A percentile compares a stretch with the other conserved stretches of the same genome.
Evolutionary conservation across 2,888 invertebrate genomes (phyloP).

Genomic region (Agonopterix arenella): DNA sequence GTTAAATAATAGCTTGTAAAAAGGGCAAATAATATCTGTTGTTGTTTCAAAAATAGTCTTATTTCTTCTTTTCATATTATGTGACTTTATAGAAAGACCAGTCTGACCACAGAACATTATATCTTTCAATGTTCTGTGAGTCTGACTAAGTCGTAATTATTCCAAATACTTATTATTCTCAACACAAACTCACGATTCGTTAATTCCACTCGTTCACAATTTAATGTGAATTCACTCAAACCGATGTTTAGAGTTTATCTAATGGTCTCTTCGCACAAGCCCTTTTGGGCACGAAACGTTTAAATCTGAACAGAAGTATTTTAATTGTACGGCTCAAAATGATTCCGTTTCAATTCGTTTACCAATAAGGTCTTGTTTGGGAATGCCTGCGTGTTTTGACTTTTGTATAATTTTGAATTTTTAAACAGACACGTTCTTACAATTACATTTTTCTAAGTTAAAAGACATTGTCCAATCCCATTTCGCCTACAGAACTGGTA

Average conservation of each 20-base stretch:
- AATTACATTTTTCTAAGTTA: no score
- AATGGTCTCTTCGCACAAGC: constrained; percentile 9
- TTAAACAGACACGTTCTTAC: no score
- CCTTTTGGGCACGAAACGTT: constrained; percentile 21
- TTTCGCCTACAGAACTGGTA: no score
- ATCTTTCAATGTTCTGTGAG: no score
- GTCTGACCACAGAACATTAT: no score
- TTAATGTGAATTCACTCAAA: constrained; percentile 13
- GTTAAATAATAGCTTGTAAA: no score
- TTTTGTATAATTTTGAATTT: no score
- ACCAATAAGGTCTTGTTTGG: constrained; percentile 4
- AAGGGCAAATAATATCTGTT: no score
- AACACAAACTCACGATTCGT: not conserved
- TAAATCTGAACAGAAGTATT: constrained; percentile 20
- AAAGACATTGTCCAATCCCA: no score
- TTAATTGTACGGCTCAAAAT: constrained; percentile 17
- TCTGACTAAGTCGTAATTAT: no score
- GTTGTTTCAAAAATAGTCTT: not conserved
- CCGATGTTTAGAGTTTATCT: not conserved
- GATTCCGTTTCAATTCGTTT: constrained; percentile 17
- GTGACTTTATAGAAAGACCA: not conserved
- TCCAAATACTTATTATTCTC: no score
- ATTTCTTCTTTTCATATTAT: not conserved
- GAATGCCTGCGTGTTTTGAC: not conserved
- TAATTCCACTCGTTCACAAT: constrained; percentile 6